Evolutionary conservation across 2,113 vertebrate genomes (phyloP).

Genomic region (Micronycteris hirsuta): DNA sequence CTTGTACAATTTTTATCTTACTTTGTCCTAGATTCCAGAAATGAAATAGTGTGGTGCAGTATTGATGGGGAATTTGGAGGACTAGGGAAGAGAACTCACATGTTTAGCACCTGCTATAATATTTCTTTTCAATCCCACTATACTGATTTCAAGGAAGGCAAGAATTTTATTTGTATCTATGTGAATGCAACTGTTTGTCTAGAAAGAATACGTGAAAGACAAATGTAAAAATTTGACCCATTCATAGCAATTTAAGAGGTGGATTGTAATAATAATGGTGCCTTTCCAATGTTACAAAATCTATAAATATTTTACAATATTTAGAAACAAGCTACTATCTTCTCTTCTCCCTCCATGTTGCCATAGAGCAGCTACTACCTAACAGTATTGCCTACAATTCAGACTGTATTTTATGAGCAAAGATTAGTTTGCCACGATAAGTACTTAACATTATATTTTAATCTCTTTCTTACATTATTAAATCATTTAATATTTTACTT

Average conservation of each 20-base stretch:
- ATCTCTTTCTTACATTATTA: not conserved
- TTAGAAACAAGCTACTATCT: not conserved
- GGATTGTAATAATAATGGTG: not conserved
- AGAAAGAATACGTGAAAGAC: not conserved
- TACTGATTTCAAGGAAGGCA: not conserved
- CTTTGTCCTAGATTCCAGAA: not conserved
- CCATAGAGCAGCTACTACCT: not conserved
- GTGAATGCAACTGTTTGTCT: not conserved
- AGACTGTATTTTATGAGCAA: not conserved
- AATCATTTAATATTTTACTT: constrained; percentile 11
- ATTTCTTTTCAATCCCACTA: not conserved
- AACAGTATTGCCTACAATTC: not conserved
- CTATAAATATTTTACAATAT: not conserved
- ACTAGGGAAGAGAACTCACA: not conserved
- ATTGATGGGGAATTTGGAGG: not conserved
- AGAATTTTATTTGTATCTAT: not conserved
- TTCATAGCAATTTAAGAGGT: not conserved
- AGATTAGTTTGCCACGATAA: constrained; percentile 13
- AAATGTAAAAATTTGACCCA: not conserved
- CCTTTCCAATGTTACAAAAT: not conserved
- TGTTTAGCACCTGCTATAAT: not conserved
- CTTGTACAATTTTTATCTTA: not conserved
- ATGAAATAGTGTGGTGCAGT: not conserved
- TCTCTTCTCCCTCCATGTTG: not conserved
- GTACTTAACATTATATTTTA: not conserved